Evolutionary conservation across 2,797 vertebrate species (phyloP).

Genomic region (Poecile montanus): DNA sequence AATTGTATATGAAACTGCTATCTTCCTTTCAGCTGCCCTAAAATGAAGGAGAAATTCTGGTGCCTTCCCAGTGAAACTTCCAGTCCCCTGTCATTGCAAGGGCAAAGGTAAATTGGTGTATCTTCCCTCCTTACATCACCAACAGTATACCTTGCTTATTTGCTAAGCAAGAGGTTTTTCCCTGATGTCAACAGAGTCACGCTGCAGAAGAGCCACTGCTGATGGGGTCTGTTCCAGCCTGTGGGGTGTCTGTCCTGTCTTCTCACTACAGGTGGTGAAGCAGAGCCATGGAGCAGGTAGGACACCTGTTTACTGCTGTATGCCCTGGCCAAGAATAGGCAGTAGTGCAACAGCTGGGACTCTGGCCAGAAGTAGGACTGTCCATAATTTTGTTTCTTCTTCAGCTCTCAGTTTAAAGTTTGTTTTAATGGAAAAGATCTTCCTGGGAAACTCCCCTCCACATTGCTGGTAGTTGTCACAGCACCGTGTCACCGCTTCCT

Average conservation of each 20-base stretch:
- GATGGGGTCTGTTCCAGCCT: not conserved
- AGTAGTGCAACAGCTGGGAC: not conserved
- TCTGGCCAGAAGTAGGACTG: not conserved
- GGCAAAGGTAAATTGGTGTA: not conserved
- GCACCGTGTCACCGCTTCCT: accelerated
- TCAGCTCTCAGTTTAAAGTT: not conserved
- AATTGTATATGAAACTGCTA: not conserved
- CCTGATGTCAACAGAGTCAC: not conserved
- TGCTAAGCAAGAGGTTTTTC: not conserved
- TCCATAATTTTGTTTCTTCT: not conserved
- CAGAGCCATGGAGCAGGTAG: not conserved
- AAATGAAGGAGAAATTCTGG: not conserved
- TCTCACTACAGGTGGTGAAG: not conserved
- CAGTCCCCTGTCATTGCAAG: not conserved
- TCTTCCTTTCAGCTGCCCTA: not conserved
- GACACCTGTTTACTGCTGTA: not conserved
- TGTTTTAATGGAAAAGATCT: not conserved
- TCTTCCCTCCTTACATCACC: not conserved
- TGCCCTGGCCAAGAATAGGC: not conserved
- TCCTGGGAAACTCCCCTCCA: not conserved
- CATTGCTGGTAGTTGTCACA: not conserved
- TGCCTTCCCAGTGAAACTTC: not conserved
- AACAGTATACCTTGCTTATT: not conserved
- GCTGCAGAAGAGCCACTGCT: not conserved
- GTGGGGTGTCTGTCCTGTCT: not conserved